phyloP scores from a whole-genome alignment of 2,797 vertebrate species.

The Coendou prehensilis region DNA sequence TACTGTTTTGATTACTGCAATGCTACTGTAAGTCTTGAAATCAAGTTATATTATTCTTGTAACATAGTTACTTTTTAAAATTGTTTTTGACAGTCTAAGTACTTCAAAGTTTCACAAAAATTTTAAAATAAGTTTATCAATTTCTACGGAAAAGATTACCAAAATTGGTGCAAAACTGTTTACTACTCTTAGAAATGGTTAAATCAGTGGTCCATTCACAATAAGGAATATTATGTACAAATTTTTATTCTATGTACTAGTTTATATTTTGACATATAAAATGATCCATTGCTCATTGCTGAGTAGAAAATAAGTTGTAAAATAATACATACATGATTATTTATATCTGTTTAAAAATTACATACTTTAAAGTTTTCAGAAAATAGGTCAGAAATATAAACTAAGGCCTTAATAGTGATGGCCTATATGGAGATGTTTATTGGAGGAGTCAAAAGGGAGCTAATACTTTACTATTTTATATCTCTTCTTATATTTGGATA shows the following conservation, averaged over 20 bases:
- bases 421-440: not conserved
- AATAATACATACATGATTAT: not conserved
- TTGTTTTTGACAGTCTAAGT: not conserved
- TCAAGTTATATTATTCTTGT: not conserved
- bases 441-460: not conserved
- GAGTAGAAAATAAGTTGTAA: not conserved
- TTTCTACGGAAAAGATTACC: not conserved
- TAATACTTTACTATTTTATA: not conserved
- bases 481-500: not conserved
- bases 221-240: not conserved
- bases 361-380: not conserved
- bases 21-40: not conserved
- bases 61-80: not conserved
- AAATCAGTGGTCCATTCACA: not conserved
- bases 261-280: not conserved
- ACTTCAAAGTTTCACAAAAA: not conserved
- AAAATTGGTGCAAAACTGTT: not conserved
- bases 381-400: slow-evolving; percentile 41
- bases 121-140: not conserved
- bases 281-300: not conserved
- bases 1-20: not conserved
- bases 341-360: not conserved
- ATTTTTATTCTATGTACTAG: not conserved
- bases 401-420: not conserved
- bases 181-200: not conserved